phyloP scores from a whole-genome alignment of 2,888 invertebrate genomes.

The Tetranychus truncatus region DNA sequence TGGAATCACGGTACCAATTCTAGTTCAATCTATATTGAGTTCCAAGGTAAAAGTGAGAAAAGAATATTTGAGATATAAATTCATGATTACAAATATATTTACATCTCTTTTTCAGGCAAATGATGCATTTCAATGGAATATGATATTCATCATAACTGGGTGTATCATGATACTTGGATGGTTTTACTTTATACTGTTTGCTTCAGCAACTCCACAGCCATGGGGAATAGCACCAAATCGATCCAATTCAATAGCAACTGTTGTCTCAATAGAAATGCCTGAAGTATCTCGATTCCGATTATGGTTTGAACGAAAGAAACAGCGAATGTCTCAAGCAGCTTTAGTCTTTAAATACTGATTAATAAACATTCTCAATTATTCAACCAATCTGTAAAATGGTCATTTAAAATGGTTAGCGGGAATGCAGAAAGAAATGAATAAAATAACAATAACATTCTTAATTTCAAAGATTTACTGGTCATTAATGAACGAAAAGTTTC shows the following conservation, averaged over 20 bases:
- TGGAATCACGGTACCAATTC: background rate
- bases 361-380: no score
- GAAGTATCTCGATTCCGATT: conserved; percentile 1
- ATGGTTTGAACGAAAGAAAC: conserved; percentile 3
- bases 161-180: background rate
- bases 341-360: background rate
- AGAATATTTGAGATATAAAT: background rate
- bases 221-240: conserved; percentile 7
- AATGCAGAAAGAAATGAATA: background rate
- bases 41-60: background rate
- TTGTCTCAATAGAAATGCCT: conserved; percentile 6
- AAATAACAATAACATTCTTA: background rate
- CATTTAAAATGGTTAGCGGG: background rate
- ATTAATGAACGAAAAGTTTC: background rate
- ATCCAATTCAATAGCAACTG: conserved; percentile 5
- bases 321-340: background rate
- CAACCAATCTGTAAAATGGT: no score
- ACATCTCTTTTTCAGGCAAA: background rate
- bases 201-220: background rate
- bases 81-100: background rate
- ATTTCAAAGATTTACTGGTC: background rate
- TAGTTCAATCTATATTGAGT: background rate
- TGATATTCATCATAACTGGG: background rate
- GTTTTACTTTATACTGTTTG: background rate
- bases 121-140: background rate